Conservation (phyloP, 2,797 vertebrate genomes). For the Lutjanus campechanus region DNA sequence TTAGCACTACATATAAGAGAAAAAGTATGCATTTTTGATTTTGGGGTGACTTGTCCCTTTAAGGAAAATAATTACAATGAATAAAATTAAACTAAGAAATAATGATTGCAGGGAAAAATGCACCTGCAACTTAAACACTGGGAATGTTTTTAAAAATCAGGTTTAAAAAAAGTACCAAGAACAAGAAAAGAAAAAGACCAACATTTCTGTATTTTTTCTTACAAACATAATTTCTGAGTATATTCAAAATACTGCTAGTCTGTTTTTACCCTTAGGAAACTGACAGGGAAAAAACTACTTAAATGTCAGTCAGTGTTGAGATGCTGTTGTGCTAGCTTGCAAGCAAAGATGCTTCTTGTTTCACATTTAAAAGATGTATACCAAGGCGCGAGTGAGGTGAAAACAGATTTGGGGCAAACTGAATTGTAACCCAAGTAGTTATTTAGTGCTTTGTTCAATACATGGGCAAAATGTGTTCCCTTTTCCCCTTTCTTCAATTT, state of each 20-base stretch:
- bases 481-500: conserved; percentile 56
- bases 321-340: conserved; percentile 69
- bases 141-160: conserved; percentile 77
- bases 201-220: conserved; percentile 36
- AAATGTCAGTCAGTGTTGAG: conserved; percentile 68
- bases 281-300: conserved; percentile 45
- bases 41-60: background rate
- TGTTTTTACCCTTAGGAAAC: conserved; percentile 66
- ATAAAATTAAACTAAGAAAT: conserved; percentile 64
- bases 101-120: conserved; percentile 57
- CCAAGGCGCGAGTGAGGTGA: conserved; percentile 53
- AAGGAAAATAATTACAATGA: conserved; percentile 66
- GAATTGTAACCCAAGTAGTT: conserved; percentile 39
- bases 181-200: conserved; percentile 50
- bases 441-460: conserved; percentile 76
- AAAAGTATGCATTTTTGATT: too few relatives aligned
- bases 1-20: too few relatives aligned
- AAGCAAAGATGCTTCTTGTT: conserved; percentile 66
- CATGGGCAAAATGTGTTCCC: conserved; percentile 64
- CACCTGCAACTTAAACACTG: conserved; percentile 77
- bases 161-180: conserved; percentile 57
- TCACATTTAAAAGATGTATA: conserved; percentile 64
- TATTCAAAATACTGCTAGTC: conserved; percentile 82
- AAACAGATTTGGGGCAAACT: conserved; percentile 34
- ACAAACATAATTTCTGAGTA: conserved; percentile 73